A percentile compares a stretch with the other conserved stretches of the same genome.
Evolutionary conservation across 2,888 invertebrate species (phyloP).

Genomic region (Podotricha telesiphe): DNA sequence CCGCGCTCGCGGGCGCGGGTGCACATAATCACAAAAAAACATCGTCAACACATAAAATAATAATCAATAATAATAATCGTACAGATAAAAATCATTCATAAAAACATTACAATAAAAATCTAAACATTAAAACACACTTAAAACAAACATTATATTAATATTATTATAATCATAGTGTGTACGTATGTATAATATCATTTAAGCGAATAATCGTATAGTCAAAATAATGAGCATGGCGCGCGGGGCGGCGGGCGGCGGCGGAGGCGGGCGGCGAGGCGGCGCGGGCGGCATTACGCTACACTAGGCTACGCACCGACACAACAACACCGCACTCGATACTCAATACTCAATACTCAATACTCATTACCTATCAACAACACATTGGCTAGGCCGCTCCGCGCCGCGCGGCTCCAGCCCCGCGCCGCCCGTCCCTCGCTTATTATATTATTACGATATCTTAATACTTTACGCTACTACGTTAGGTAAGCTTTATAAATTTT

Average conservation of each 20-base stretch:
- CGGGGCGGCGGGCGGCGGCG: conserved; percentile 62
- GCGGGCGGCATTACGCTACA: conserved; percentile 44
- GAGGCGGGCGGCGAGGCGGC: conserved; percentile 38
- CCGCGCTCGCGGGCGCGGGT: conserved; percentile 55
- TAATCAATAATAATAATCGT: conserved; percentile 84
- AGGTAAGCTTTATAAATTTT: conserved; percentile 84
- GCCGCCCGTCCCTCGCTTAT: conserved; percentile 72
- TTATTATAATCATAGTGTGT: conserved; percentile 83
- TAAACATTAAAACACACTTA: conserved; percentile 84
- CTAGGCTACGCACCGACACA: conserved; percentile 33
- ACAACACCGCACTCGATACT: conserved; percentile 34
- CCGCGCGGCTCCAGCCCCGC: conserved; percentile 55
- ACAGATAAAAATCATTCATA: conserved; percentile 84
- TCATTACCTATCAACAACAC: conserved; percentile 57
- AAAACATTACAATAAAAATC: conserved; percentile 85
- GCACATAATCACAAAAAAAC: conserved; percentile 82
- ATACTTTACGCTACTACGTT: conserved; percentile 83
- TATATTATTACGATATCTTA: conserved; percentile 80
- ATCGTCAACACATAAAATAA: conserved; percentile 84
- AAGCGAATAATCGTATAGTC: conserved; percentile 83
- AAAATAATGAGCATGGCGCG: conserved; percentile 80
- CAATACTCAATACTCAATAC: conserved; percentile 11
- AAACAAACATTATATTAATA: conserved; percentile 85
- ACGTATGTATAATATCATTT: conserved; percentile 83
- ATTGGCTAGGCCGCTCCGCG: conserved; percentile 56